Base-by-base conservation (phyloP, 1,140 invertebrate genomes). In the Drosophila kikkawai region DNA sequence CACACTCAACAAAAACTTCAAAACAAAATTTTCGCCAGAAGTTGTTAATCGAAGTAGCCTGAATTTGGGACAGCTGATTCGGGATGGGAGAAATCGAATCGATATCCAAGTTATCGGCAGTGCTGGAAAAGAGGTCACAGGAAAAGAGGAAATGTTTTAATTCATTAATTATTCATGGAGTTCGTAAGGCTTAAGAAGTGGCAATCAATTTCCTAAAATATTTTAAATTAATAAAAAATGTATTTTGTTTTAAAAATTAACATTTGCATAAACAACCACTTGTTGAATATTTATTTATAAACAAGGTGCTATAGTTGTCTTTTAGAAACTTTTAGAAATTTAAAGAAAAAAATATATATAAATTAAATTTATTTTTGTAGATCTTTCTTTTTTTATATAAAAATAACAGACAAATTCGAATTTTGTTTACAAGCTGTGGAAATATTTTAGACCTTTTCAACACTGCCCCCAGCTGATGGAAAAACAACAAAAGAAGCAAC, bases 1-100 rank as follows among this genome's bases (percentile, higher is more conserved):
- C 12, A 48, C 44, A 73, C 45, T 51, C 32, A 39, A 44, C 45
- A 32, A 51, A 73, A 73, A 42, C 69, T 60, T 50, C 53, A 73
- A 73, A 73, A 73, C 69, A 73, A 59, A 71, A 32, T 70, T 42
- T 73, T 58, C 19, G 36, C 8, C 17, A 44, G 45, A 73, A 73
- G 53, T 73, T 73, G 47, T 73, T 60, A 73, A 73, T 73, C 67
- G 42, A 56, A 73, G 69, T 74, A 41, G 66, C 37, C 41, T 22
- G n/a, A 70, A 47, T 51, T 41, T 29, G 17, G 53, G 60, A 60
- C 68, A 74, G 70, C 70, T 74, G 70, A 32, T 73, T 58, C 3
- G 51, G 19, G 51, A 48, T 29, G 26, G 17, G 19, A 47, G 26
- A 22, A 37, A 22, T 61, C 34, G 2, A 70, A 69, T 68, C 64